phyloP scores from a whole-genome alignment of 2,797 vertebrate species.

The Furcifer pardalis region DNA sequence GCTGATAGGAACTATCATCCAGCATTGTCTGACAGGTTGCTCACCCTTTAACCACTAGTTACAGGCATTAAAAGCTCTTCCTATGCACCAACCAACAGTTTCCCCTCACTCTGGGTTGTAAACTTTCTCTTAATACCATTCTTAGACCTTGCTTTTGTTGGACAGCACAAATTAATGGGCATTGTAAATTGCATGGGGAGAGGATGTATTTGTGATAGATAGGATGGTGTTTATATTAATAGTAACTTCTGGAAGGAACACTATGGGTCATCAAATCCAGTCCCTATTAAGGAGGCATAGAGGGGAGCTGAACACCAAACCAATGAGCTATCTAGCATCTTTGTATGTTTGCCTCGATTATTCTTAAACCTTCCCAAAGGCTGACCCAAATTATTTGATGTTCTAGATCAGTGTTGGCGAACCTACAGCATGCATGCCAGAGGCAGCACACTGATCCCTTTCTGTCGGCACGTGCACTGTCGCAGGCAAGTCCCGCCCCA shows the following conservation, averaged over 20 bases:
- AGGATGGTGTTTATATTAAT: background rate
- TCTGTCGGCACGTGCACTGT: too few species aligned
- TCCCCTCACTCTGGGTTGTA: background rate
- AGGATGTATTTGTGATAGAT: background rate
- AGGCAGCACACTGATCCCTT: too few species aligned
- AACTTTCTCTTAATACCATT: accelerated
- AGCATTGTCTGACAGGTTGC: background rate
- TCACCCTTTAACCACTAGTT: background rate
- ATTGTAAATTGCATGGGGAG: conserved; percentile 7
- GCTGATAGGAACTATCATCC: background rate
- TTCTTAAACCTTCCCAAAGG: background rate
- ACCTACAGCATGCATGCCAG: too few species aligned
- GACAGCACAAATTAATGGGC: background rate
- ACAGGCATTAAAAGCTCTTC: background rate
- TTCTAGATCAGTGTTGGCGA: too few species aligned
- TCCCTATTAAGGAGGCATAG: too few species aligned
- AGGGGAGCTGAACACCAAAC: too few species aligned
- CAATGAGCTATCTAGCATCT: too few species aligned
- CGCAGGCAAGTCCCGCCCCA: too few species aligned
- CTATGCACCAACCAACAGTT: conserved; percentile 8
- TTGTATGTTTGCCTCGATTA: background rate
- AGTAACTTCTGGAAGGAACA: too few species aligned
- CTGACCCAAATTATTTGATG: background rate
- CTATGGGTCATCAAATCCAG: too few species aligned
- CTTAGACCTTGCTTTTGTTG: background rate